A percentile compares a stretch with the other conserved stretches of the same genome.
Conservation (phyloP, 1,140 invertebrate species). For the Parasteatoda tepidariorum region DNA sequence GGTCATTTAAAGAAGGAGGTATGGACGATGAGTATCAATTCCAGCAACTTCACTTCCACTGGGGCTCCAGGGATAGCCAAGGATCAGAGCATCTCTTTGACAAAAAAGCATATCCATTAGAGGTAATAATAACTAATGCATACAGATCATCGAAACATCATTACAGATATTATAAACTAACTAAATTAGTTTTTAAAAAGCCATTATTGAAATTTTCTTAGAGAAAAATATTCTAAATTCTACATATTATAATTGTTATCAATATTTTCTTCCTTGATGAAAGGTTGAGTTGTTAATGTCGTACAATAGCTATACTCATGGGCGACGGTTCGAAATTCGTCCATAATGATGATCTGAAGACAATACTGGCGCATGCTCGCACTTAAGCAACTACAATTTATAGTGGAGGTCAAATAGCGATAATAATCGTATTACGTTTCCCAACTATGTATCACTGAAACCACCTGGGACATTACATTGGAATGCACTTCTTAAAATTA, state of each 20-base stretch:
- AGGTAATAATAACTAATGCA: constrained; percentile 58
- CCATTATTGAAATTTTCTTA: neutral
- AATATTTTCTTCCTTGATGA: neutral
- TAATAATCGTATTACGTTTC: too few relatives aligned
- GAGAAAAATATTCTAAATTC: neutral
- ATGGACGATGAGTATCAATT: constrained; percentile 80
- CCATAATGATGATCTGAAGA: too few relatives aligned
- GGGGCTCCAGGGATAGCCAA: constrained; percentile 82
- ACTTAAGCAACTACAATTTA: too few relatives aligned
- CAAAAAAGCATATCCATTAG: constrained; percentile 71
- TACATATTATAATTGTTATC: neutral
- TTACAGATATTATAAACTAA: neutral
- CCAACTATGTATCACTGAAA: too few relatives aligned
- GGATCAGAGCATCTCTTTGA: constrained; percentile 92
- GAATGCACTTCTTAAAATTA: too few relatives aligned
- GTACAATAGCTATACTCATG: too few relatives aligned
- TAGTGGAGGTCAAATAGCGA: too few relatives aligned
- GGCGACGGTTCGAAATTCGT: too few relatives aligned
- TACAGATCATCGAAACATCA: neutral
- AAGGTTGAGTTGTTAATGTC: neutral
- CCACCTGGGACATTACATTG: too few relatives aligned
- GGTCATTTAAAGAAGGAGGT: constrained; percentile 73
- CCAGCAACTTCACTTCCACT: constrained; percentile 86
- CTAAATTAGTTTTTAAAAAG: neutral
- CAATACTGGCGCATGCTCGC: too few relatives aligned